These are phyloP conservation scores for Linnaemya vulpina DNA, from an alignment of 2,888 invertebrate species.

Conservation along the genomic window DNA sequence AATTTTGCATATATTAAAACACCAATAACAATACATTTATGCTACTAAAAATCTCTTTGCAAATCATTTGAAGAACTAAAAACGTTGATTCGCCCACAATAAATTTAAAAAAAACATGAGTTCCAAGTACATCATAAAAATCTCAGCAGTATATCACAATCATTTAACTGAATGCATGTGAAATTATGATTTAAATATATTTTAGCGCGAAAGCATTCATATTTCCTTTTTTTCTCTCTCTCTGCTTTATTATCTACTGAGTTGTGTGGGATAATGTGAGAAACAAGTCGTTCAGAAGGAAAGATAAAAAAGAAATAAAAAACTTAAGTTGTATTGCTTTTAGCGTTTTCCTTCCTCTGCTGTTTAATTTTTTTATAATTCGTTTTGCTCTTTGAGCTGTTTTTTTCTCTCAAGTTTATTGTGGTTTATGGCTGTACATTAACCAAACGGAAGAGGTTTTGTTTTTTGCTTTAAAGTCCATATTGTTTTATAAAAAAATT, in stretches of 20 bases:
- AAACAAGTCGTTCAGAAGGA: neutral
- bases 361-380: neutral
- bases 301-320: neutral
- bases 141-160: neutral
- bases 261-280: neutral
- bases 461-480: slow-evolving; percentile 14
- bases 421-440: slow-evolving; percentile 21
- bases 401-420: neutral
- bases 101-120: neutral
- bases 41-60: too few species aligned
- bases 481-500: slow-evolving; percentile 16
- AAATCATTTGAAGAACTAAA: too few species aligned
- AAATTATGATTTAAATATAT: neutral
- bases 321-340: slow-evolving; percentile 38
- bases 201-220: neutral
- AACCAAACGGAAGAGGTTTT: slow-evolving; percentile 42
- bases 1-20: too few species aligned
- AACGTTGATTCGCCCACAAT: neutral
- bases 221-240: neutral
- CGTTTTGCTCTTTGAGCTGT: neutral
- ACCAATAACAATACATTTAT: too few species aligned
- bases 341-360: slow-evolving; percentile 46
- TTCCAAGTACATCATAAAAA: neutral
- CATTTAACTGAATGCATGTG: neutral
- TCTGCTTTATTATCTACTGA: neutral